A percentile compares a stretch with the other conserved stretches of the same genome.
Evolutionary conservation across 2,113 vertebrate genomes (phyloP).

Genomic region (Erythrocebus patas): DNA sequence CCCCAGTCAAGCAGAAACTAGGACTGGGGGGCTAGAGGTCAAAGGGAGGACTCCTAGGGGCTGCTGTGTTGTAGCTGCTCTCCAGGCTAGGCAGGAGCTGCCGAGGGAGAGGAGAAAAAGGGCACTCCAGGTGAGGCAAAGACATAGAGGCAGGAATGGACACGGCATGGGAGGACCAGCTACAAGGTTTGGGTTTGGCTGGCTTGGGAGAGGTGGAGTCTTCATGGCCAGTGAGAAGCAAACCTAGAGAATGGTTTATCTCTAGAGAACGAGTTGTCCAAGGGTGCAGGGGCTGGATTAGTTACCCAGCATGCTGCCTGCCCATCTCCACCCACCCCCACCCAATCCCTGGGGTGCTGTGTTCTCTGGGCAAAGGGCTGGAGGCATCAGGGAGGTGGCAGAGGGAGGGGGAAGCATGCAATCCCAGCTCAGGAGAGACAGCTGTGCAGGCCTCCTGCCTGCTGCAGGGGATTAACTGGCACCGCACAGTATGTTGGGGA

Average conservation of each 20-base stretch:
- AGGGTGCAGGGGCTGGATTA: neutral
- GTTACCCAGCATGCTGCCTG: neutral
- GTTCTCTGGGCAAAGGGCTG: neutral
- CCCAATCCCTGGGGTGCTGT: neutral
- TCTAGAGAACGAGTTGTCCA: neutral
- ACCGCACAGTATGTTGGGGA: slow-evolving; percentile 50
- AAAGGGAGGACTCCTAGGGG: neutral
- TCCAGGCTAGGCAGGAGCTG: neutral
- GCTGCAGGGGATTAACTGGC: slow-evolving; percentile 73
- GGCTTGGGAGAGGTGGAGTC: neutral
- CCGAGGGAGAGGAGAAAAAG: neutral
- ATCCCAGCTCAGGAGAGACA: slow-evolving; percentile 59
- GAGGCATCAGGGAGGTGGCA: neutral
- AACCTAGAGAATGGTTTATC: neutral
- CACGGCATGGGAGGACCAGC: fast-evolving
- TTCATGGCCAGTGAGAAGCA: neutral
- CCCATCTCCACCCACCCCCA: neutral
- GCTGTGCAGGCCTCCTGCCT: slow-evolving; percentile 75
- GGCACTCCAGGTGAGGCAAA: neutral
- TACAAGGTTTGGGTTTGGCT: neutral
- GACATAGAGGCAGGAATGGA: neutral
- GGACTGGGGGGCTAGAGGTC: neutral
- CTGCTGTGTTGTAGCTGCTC: neutral
- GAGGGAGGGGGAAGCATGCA: neutral
- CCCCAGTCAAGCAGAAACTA: neutral